phyloP scores from a whole-genome alignment of 23 tunicate genomes.

The Corella eumyota region DNA sequence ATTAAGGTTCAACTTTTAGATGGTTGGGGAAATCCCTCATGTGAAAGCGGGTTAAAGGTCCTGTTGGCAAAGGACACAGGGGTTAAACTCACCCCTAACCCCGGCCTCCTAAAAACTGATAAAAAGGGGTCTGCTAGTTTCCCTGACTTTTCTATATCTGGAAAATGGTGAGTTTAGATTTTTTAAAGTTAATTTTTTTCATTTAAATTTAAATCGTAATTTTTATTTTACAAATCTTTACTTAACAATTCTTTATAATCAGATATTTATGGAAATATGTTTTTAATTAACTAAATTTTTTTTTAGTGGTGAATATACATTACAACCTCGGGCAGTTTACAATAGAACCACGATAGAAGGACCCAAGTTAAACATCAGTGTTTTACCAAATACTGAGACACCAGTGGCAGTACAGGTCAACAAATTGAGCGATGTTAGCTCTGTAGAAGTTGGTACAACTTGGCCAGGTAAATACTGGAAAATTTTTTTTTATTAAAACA shows the following conservation, averaged over 20 bases:
- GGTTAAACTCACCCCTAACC: slow-evolving; percentile 65
- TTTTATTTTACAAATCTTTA: neutral
- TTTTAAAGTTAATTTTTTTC: neutral
- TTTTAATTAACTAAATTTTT: too few species aligned
- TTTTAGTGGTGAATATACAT: slow-evolving; percentile 59
- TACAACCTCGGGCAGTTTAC: slow-evolving; percentile 65
- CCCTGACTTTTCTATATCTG: slow-evolving; percentile 51
- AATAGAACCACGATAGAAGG: slow-evolving; percentile 77
- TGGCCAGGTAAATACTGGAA: slow-evolving; percentile 63
- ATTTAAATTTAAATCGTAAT: neutral
- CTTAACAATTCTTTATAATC: neutral
- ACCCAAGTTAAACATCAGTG: slow-evolving; percentile 27
- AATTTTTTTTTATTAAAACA: too few species aligned
- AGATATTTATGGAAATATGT: too few species aligned
- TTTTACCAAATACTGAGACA: slow-evolving; percentile 76
- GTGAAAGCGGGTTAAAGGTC: slow-evolving; percentile 63
- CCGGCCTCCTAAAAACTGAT: slow-evolving; percentile 47
- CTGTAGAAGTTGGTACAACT: slow-evolving; percentile 19
- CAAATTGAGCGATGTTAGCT: slow-evolving; percentile 7
- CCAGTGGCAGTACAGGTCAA: slow-evolving; percentile 24
- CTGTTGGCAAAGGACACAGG: slow-evolving; percentile 72
- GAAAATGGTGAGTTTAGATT: slow-evolving; percentile 45
- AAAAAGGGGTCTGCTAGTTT: slow-evolving; percentile 41
- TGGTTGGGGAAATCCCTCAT: slow-evolving; percentile 89
- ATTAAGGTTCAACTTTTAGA: slow-evolving; percentile 62